Evolutionary conservation across 1,140 invertebrate genomes (phyloP), one percentile per base, ranked within the genome.

Genomic region (Zaprionus taronus): DNA sequence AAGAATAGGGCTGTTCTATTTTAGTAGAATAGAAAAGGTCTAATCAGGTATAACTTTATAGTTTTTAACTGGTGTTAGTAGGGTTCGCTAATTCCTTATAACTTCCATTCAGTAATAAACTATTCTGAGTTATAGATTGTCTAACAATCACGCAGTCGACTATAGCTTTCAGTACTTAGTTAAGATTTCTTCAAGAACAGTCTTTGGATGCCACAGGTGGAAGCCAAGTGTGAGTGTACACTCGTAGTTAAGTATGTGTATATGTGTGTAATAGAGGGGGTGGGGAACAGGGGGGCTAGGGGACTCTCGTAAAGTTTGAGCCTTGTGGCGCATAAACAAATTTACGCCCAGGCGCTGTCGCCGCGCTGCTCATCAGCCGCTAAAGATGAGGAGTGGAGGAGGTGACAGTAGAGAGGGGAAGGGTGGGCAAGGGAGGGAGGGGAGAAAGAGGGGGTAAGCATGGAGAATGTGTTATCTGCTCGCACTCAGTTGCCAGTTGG

Each of bases 381-480:
- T 47, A n/a, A 17, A 47, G 38, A n/a, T n/a, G 38, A 7, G 15
- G 5, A n/a, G 6, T 4, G 36, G 14, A 15, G 36, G 2, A 14
- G 36, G 36, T 4, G 2, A 0, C 24, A 24, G 24, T 24, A 34
- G 31, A 41, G 38, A 2, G 14, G 14, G n/a, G n/a, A 2, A 1
- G 15, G 3, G 24, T 26, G 24, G 3, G 15, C 41, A n/a, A 22
- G 26, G 47, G n/a, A 4, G 0, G 47, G n/a, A 0, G 47, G 6
- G 1, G n/a, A 11, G 0, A 41, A 24, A 51, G 20, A 9, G 17
- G 11, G 12, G 20, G 20, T 24, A 14, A 24, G 47, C 47, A 49
- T 68, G 64, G 62, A 74, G 55, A 75, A 61, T 79, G 84, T 79
- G 84, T 90, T 89, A 89, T 89, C 84, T 89, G 78, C 68, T 73